phyloP scores from a whole-genome alignment of 2,888 invertebrate species.

The Fragum whitleyi region DNA sequence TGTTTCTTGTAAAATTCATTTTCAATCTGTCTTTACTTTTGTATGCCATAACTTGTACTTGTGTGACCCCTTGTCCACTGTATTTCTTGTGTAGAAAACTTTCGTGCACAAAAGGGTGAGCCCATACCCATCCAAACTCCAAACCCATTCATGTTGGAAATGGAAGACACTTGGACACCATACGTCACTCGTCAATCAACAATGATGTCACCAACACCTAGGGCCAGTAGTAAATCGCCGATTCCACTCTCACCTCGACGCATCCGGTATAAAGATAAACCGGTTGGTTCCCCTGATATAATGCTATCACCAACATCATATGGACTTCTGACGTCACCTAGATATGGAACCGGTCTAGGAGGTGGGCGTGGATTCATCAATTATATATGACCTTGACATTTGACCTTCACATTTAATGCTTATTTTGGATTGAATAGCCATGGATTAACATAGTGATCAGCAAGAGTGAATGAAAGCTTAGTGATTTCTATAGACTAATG shows the following conservation, averaged over 20 bases:
- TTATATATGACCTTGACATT: slow-evolving; percentile 44
- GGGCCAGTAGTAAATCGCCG: slow-evolving; percentile 56
- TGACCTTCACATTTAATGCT: slow-evolving; percentile 3
- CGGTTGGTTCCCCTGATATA: slow-evolving; percentile 57
- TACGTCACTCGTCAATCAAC: slow-evolving; percentile 62
- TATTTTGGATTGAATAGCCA: background rate
- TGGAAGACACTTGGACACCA: slow-evolving; percentile 63
- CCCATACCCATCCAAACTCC: slow-evolving; percentile 63
- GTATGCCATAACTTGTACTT: background rate
- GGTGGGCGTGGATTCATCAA: slow-evolving; percentile 59
- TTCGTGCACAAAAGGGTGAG: slow-evolving; percentile 65
- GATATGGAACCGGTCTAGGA: slow-evolving; percentile 60
- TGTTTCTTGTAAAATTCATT: no score
- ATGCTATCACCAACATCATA: slow-evolving; percentile 56
- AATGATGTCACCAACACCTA: slow-evolving; percentile 50
- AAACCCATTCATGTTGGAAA: slow-evolving; percentile 57
- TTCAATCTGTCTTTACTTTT: background rate
- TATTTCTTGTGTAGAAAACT: slow-evolving; percentile 62
- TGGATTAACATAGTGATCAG: background rate
- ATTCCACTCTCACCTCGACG: slow-evolving; percentile 54
- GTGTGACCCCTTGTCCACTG: slow-evolving; percentile 11
- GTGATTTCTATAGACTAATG: background rate
- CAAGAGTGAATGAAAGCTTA: no score
- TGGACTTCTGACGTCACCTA: slow-evolving; percentile 53
- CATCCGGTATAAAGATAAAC: slow-evolving; percentile 31